Evolutionary conservation across 2,797 vertebrate species (phyloP).

Genomic region (Pipistrellus pygmaeus): DNA sequence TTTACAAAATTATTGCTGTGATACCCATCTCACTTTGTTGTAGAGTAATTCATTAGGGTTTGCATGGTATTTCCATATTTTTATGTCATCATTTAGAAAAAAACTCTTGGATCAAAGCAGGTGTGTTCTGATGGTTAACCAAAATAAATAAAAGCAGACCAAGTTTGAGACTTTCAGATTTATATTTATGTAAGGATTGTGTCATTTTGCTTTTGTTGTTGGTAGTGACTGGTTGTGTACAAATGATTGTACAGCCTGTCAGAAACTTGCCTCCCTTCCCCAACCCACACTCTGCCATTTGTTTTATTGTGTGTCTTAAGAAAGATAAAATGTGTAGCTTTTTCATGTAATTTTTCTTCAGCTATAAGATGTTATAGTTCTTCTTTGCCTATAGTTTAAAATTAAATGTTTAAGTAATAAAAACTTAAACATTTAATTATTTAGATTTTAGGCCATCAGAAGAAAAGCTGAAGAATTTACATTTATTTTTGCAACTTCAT

Average conservation of each 20-base stretch:
- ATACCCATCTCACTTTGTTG: slow-evolving; percentile 66
- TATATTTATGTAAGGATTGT: background rate
- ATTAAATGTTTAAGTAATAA: slow-evolving; percentile 78
- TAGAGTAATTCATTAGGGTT: slow-evolving; percentile 48
- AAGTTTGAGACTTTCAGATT: slow-evolving; percentile 30
- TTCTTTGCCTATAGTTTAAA: slow-evolving; percentile 74
- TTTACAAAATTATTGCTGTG: slow-evolving; percentile 69
- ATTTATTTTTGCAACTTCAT: slow-evolving; percentile 84
- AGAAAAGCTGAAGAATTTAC: slow-evolving; percentile 86
- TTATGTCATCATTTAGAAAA: slow-evolving; percentile 67
- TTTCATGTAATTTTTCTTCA: slow-evolving; percentile 83
- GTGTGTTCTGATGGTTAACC: slow-evolving; percentile 68
- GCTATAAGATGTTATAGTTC: slow-evolving; percentile 64
- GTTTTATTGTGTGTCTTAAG: slow-evolving; percentile 79
- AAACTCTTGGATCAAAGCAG: slow-evolving; percentile 75
- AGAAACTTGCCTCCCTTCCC: slow-evolving; percentile 46
- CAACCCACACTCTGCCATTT: slow-evolving; percentile 2
- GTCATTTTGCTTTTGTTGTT: slow-evolving; percentile 13
- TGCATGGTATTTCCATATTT: slow-evolving; percentile 69
- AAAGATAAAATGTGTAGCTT: slow-evolving; percentile 73
- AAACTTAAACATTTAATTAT: slow-evolving; percentile 82
- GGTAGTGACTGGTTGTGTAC: slow-evolving; percentile 75
- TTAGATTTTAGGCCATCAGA: slow-evolving; percentile 68
- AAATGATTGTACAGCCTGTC: slow-evolving; percentile 56
- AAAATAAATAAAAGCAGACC: slow-evolving; percentile 32